Base-by-base conservation (phyloP, 92 coral and sea anemone species). In the Bergia puertoricense region DNA sequence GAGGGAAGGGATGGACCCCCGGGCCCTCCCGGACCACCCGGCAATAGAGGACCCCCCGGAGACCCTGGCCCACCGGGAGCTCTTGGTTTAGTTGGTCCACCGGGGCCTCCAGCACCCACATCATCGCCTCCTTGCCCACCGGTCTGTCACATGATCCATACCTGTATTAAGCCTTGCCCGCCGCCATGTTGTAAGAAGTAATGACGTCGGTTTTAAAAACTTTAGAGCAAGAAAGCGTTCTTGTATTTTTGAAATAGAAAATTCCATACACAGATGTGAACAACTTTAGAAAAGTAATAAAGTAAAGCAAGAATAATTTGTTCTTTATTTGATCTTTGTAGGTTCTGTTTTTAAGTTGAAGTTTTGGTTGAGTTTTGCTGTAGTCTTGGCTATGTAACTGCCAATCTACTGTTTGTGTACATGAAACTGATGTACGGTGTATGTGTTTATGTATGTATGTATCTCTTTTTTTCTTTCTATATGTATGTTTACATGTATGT, bases 21-120 rank as follows among this genome's bases (percentile, higher is more conserved):
- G 5, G 94, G 94, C 39, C 94, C 92, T 15, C 94, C 94, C 2
- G 94, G 94, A 22, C 94, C 94, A 67, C 94, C 91, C 11, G 86
- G 86, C 15, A 83, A 83, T 66, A 44, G 23, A 68, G 86, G 86
- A 9, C 86, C 86, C 7, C 86, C 86, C 16, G 86, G 86, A 10
- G 86, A 83, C 57, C 44, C 86, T 44, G 86, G 86, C 22, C 86
- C 67, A 69, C 86, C 40, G 23, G 86, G 86, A 23, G 40, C 30
- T 23, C 44, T 68, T 13, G 86, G 86, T 69, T 9, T 67, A 13
- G 77, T 74, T n/a, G 86, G 86, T 0, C 78, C 77, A 16, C 86
- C 86, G 15, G 86, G 86, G 41, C 67, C 18, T 0, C 86, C 86
- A 4, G 86, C 86, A 69, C 77, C 77, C 13, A 30, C 86, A 8